These are phyloP conservation scores for Dipodomys spectabilis DNA, from an alignment of 2,113 vertebrate species.

Conservation along the genomic window DNA sequence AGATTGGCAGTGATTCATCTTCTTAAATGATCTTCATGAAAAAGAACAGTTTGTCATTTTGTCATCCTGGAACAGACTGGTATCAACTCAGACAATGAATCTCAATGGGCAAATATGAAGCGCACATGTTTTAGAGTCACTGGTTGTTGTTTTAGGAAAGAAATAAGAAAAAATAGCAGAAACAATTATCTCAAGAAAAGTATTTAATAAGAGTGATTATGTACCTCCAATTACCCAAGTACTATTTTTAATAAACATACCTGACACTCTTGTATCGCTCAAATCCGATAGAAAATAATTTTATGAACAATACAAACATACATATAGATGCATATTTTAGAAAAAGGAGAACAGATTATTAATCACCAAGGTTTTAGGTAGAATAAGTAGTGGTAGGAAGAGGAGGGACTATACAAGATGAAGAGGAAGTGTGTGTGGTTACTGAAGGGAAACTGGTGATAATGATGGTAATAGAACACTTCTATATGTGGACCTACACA, in stretches of 20 bases:
- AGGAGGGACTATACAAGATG: neutral
- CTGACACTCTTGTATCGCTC: neutral
- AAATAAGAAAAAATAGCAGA: neutral
- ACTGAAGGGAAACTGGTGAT: neutral
- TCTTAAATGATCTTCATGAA: neutral
- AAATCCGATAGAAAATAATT: constrained; percentile 17
- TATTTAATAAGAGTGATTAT: constrained; percentile 16
- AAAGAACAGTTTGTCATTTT: neutral
- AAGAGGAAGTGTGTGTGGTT: accelerated
- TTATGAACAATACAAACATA: neutral
- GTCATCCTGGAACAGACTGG: neutral
- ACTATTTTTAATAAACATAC: neutral
- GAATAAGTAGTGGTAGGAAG: neutral
- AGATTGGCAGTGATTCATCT: neutral
- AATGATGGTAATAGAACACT: neutral
- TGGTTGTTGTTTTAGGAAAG: neutral
- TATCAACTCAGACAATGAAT: neutral
- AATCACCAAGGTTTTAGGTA: neutral
- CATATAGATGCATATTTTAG: neutral
- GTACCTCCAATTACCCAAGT: constrained; percentile 35
- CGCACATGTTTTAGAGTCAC: neutral
- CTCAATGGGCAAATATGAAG: neutral
- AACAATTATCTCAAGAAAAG: neutral
- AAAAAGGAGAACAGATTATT: neutral
- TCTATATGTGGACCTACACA: neutral